Conservation (phyloP, 2,113 vertebrate species). For the Talpa occidentalis region DNA sequence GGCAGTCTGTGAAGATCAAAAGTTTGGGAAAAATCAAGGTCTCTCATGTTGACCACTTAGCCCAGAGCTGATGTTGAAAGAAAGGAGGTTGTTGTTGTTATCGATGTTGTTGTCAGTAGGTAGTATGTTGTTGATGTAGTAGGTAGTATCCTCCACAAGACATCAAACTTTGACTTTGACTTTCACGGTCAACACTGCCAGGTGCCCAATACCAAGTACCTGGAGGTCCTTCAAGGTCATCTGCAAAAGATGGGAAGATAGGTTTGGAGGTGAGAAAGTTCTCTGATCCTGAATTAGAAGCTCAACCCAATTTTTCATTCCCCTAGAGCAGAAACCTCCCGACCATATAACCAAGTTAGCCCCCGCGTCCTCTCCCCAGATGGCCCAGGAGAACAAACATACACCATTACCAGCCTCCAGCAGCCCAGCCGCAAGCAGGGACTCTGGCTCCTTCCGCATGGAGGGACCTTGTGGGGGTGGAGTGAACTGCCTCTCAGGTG, state of each 20-base stretch:
- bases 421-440: neutral
- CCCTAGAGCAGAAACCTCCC: neutral
- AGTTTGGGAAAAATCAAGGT: neutral
- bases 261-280: neutral
- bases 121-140: too few relatives aligned
- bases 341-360: neutral
- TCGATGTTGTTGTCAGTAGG: neutral
- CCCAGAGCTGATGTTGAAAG: neutral
- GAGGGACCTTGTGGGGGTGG: neutral
- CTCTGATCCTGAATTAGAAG: neutral
- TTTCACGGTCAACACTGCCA: neutral
- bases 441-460: neutral
- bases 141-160: neutral
- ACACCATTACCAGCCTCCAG: neutral
- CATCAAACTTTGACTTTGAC: neutral
- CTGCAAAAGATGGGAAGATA: neutral
- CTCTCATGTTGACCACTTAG: neutral
- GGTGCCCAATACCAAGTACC: neutral
- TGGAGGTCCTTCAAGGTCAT: neutral
- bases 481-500: too few relatives aligned
- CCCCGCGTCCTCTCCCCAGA: neutral
- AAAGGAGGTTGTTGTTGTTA: neutral
- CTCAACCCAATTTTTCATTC: neutral
- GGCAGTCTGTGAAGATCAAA: neutral
- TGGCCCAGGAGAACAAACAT: neutral